Percentiles rank a stretch among this genome's conserved stretches.
phyloP scores from a whole-genome alignment of 2,888 invertebrate genomes.

The Andrena chrysosceles region DNA sequence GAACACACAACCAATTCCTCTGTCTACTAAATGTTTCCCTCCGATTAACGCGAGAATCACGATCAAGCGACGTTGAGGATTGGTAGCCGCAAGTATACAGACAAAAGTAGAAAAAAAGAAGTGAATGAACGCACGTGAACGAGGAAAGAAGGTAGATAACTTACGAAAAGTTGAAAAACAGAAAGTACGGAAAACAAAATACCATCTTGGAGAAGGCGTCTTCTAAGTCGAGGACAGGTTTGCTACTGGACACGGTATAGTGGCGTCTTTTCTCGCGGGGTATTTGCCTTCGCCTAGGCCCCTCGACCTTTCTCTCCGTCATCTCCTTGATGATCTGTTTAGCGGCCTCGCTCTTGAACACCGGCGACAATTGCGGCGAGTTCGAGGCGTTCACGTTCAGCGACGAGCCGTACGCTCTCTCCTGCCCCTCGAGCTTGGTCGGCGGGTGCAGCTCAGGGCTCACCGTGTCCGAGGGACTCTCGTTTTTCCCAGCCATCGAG shows the following conservation, averaged over 20 bases:
- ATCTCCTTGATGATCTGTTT: constrained; percentile 94
- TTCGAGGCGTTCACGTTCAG: constrained; percentile 68
- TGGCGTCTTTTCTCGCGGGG: constrained; percentile 94
- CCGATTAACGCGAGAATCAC: constrained; percentile 1
- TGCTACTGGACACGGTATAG: constrained; percentile 90
- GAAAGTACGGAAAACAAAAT: constrained; percentile 65
- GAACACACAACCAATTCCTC: constrained; percentile 16
- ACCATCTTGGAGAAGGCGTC: constrained; percentile 83
- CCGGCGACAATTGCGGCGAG: constrained; percentile 90
- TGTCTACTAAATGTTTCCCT: no score
- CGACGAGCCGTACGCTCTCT: constrained; percentile 69
- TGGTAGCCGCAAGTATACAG: constrained; percentile 12
- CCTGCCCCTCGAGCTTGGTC: constrained; percentile 59
- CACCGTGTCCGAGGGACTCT: constrained; percentile 54
- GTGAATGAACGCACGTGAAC: constrained; percentile 14
- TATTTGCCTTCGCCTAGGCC: constrained; percentile 88
- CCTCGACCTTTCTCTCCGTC: constrained; percentile 86
- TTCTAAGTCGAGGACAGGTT: constrained; percentile 81
- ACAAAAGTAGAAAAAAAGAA: constrained; percentile 9
- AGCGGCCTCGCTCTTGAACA: constrained; percentile 95
- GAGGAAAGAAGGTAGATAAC: constrained; percentile 3
- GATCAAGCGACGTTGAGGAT: constrained; percentile 1
- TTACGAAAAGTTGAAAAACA: constrained; percentile 8
- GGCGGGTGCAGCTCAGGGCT: constrained; percentile 73
- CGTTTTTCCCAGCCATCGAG: constrained; percentile 50